phyloP scores from a whole-genome alignment of 1,140 invertebrate genomes.

The Bemisia tabaci region DNA sequence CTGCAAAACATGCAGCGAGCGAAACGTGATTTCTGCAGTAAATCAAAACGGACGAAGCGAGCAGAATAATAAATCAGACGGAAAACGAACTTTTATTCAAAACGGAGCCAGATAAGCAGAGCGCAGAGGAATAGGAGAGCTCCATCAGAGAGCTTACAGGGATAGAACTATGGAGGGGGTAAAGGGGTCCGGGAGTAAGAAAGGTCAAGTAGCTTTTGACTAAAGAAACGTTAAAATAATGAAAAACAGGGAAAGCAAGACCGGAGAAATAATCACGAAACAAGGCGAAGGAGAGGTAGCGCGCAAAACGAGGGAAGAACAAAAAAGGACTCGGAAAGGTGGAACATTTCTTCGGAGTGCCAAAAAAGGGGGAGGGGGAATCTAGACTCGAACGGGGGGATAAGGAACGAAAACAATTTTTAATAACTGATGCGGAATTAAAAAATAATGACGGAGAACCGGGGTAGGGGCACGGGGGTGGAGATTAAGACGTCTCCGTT shows the following conservation, averaged over 20 bases:
- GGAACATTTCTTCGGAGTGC: background rate
- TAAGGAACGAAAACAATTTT: background rate
- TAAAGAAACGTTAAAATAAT: background rate
- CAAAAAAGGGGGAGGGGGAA: background rate
- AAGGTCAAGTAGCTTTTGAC: background rate
- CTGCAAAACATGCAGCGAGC: background rate
- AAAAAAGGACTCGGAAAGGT: background rate
- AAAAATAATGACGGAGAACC: background rate
- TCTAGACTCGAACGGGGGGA: background rate
- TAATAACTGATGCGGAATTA: background rate
- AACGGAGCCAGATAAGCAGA: background rate
- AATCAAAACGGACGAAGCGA: background rate
- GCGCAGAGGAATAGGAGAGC: background rate
- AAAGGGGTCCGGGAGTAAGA: background rate
- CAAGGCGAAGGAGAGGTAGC: background rate
- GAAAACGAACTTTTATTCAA: background rate
- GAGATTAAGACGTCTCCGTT: background rate
- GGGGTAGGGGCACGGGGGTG: background rate
- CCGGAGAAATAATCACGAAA: background rate
- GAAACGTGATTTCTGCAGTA: background rate
- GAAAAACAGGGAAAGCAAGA: background rate
- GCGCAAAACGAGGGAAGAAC: background rate
- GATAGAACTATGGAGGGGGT: background rate
- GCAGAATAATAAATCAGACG: background rate
- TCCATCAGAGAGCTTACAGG: background rate